These are phyloP conservation scores for Spermophilus dauricus DNA, from an alignment of 2,113 vertebrate genomes.

Conservation along the genomic window DNA sequence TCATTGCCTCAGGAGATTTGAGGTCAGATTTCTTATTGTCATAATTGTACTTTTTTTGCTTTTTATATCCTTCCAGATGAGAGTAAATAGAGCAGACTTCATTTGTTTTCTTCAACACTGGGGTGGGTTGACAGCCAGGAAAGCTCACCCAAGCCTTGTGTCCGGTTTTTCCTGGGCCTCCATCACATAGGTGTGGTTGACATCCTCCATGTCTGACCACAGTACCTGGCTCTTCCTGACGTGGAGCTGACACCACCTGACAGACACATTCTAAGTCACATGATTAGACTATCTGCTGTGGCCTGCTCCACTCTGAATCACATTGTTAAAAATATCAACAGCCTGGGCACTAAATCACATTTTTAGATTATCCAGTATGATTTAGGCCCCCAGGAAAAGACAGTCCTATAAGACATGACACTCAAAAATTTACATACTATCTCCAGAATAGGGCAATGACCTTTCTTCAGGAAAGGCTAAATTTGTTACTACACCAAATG, in stretches of 20 bases:
- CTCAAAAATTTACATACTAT: background rate
- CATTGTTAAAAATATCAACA: background rate
- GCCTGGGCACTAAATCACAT: background rate
- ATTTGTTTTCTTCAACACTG: background rate
- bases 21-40: background rate
- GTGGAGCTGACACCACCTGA: background rate
- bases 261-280: background rate
- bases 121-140: background rate
- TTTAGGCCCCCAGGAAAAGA: background rate
- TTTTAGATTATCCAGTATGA: background rate
- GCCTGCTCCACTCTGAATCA: background rate
- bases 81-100: background rate
- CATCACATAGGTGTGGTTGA: background rate
- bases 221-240: background rate
- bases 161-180: background rate
- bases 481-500: background rate
- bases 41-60: background rate
- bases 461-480: background rate
- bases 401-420: background rate
- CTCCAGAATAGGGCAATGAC: background rate
- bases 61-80: background rate
- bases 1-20: background rate
- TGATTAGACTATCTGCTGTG: background rate
- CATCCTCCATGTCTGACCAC: background rate
- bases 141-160: background rate